Percentiles rank a stretch among this genome's conserved stretches.
These are phyloP conservation scores for Dasyprocta punctata DNA, from an alignment of 2,113 vertebrate genomes.

Conservation along the genomic window DNA sequence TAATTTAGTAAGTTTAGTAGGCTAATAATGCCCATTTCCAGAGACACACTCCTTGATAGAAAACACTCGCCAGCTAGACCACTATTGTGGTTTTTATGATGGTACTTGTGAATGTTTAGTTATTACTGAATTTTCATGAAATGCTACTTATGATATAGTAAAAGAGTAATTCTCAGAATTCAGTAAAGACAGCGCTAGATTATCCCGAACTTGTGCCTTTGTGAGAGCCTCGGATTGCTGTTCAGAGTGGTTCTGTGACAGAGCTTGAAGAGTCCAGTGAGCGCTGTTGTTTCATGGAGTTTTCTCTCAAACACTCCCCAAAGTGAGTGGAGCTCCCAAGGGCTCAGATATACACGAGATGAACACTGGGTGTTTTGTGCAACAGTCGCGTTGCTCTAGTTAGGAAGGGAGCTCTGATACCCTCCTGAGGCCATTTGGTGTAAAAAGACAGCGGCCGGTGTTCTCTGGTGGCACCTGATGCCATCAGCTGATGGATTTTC, in stretches of 20 bases:
- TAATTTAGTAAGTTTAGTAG: background rate
- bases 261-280: background rate
- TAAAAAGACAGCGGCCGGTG: fast-evolving
- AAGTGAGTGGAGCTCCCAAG: background rate
- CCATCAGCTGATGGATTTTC: too few species aligned
- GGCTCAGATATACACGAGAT: background rate
- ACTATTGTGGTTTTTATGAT: background rate
- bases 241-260: background rate
- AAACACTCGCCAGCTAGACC: background rate
- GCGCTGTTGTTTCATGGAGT: background rate
- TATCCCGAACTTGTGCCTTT: background rate
- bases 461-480: too few species aligned
- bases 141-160: background rate
- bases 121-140: background rate
- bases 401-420: too few species aligned
- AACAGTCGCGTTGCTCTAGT: background rate
- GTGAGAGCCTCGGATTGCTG: background rate
- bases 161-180: background rate
- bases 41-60: background rate
- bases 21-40: background rate
- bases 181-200: background rate
- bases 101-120: background rate
- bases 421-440: background rate
- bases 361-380: background rate
- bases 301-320: background rate